Evolutionary conservation across 2,797 vertebrate species (phyloP), one percentile per base, ranked within the genome.

Genomic region (Coluber constrictor): DNA sequence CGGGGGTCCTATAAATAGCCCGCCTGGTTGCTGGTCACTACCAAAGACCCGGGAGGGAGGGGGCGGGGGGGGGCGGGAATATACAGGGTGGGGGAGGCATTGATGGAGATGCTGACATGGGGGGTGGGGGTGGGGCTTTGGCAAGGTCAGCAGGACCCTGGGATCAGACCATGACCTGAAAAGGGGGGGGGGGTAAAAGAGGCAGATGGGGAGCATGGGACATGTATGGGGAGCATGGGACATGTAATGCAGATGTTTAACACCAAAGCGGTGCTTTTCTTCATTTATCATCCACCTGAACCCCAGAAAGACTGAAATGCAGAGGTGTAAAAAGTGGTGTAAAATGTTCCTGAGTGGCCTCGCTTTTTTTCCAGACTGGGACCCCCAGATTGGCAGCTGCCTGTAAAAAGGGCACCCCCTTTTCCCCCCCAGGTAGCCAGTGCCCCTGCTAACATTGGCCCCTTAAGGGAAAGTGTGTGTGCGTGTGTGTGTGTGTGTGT

Each of bases 1-100:
- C 56, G 57, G 37, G 23, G 47, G 89, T 88, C 86, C 91, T 92
- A 94, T 89, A 92, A 92, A 94, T 86, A 90, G 86, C 51, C 56
- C 1, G 32, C 6, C 91, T 32, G 91, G 89, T 56, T 56, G 86
- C 32, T 32, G 91, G 93, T 88, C 91, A 83, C 86, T 92, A 61
- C 56, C 90, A 83, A 61, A 13, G 66, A 20, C 27, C 51, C 47
- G 6, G 47, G 47, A 47, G 47, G 20, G 60, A 90, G 56, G 0
- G 74, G 18, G 20, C 0, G 51, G 18, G 20, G 0, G 51, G 8
- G 1, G 59, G 79, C 3, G 57, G 47, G 37, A n/a, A 20, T 4
- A 20, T 66, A n/a, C 23, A 43, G 12, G 9, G 47, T 23, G 10
- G 37, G 54, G 91, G 0, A 1, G 37, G 63, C 11, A 13, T 15